Base-by-base conservation (phyloP, 53 echinoderm and acorn worm genomes). In the Patiria pectinifera region DNA sequence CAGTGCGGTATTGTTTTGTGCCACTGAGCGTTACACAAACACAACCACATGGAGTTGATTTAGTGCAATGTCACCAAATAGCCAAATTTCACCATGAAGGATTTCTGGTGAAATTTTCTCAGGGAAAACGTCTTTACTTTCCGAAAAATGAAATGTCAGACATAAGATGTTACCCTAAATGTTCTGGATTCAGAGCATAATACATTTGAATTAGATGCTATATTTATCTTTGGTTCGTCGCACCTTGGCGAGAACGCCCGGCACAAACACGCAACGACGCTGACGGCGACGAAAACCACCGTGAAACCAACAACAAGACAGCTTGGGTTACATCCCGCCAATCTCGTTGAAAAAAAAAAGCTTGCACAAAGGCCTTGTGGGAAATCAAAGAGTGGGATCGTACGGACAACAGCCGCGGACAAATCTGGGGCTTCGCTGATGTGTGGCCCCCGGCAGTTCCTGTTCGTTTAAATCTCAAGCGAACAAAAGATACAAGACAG, bases 401-500 rank as follows among this genome's bases (percentile, higher is more conserved):
- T 3, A 11, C 18, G 60, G 66, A 63, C 26, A 80, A 90, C 90
- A 90, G 26, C 80, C 16, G 48, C 87, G 12, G 43, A 6, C 10
- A 79, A 80, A 90, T 90, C 90, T 90, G 48, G 90, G 80, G 66
- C 80, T 21, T 43, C 61, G 62, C 22, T 23, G 69, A 90, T 80
- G 90, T 90, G 62, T n/a, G n/a, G 46, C 90, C 81, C 9, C 4
- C 0, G 69, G 90, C 90, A n/a, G 60, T 66, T 90, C 80, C 90
- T 69, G 80, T 90, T 45, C n/a, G 62, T n/a, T 12, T 26, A 11
- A 18, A 75, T 71, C 35, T 19, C 48, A 48, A 72, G 72, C 74
- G 49, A 86, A 48, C 25, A 86, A 86, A 86, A 86, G 86, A 72
- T 74, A 75, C 53, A 48, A 74, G 86, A 75, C n/a, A 53, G 86